Percentiles rank a stretch among this genome's conserved stretches.
These are phyloP conservation scores for Amphiprion percula DNA, from an alignment of 2,113 vertebrate species.

Conservation along the genomic window DNA sequence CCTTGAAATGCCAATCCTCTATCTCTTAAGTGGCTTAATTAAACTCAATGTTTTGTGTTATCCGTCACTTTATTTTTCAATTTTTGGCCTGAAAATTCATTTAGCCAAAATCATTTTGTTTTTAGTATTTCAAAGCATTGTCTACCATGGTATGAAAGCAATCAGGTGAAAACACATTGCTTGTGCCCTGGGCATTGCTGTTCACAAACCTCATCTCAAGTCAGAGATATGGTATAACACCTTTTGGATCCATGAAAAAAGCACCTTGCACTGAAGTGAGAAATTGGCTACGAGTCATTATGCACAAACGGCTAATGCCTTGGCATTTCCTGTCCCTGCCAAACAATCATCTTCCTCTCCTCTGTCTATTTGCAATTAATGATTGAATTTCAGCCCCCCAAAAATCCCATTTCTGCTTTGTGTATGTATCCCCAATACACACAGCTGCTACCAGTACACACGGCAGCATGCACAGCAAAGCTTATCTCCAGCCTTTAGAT, in stretches of 20 bases:
- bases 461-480: conserved; percentile 77
- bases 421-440: conserved; percentile 80
- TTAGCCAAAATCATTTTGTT: conserved; percentile 37
- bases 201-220: conserved; percentile 75
- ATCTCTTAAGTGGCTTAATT: conserved; percentile 18
- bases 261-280: conserved; percentile 79
- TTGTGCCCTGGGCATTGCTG: conserved; percentile 66
- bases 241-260: conserved; percentile 76
- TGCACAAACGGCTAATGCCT: conserved; percentile 79
- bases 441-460: conserved; percentile 78
- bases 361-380: conserved; percentile 85
- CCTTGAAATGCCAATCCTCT: not conserved
- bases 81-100: conserved; percentile 38
- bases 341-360: conserved; percentile 80
- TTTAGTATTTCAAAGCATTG: conserved; percentile 62
- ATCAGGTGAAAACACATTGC: conserved; percentile 76
- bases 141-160: conserved; percentile 69
- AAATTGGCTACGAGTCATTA: conserved; percentile 83
- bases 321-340: conserved; percentile 79
- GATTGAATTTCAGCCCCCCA: conserved; percentile 80
- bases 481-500: conserved; percentile 83
- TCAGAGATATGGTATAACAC: conserved; percentile 75
- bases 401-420: conserved; percentile 80
- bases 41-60: conserved; percentile 17
- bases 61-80: conserved; percentile 37